Conservation (phyloP, 2,888 invertebrate genomes). For the Tyria jacobaeae region DNA sequence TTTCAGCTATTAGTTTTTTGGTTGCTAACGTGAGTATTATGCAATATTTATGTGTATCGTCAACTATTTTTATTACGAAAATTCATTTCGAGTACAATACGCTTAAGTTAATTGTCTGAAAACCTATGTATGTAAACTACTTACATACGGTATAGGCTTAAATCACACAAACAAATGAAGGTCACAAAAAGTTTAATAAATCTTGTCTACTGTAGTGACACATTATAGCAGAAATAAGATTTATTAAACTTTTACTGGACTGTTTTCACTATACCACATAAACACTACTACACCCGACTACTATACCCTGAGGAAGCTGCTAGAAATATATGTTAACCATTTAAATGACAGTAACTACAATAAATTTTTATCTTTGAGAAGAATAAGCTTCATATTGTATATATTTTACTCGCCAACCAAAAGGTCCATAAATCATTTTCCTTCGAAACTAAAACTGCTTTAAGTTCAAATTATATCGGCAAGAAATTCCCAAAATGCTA, state of each 20-base stretch:
- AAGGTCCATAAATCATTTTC: slow-evolving; percentile 37
- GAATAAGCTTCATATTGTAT: not conserved
- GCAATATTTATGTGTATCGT: too few species aligned
- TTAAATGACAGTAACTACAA: not conserved
- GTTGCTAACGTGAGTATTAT: too few species aligned
- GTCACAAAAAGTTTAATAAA: not conserved
- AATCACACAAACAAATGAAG: slow-evolving; percentile 21
- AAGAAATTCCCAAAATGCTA: slow-evolving; percentile 36
- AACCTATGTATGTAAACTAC: slow-evolving; percentile 31
- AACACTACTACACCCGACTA: too few species aligned
- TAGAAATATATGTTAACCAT: too few species aligned
- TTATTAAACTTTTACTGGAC: too few species aligned
- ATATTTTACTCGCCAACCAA: not conserved
- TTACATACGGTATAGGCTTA: slow-evolving; percentile 23
- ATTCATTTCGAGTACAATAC: slow-evolving; percentile 27
- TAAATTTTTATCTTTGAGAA: not conserved
- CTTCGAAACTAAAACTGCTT: slow-evolving; percentile 19
- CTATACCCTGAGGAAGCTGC: too few species aligned
- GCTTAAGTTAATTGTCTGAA: slow-evolving; percentile 34
- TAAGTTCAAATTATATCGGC: slow-evolving; percentile 39
- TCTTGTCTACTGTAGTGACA: too few species aligned
- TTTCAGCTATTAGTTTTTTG: too few species aligned
- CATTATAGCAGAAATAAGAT: too few species aligned
- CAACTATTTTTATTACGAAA: not conserved
- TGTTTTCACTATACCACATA: too few species aligned